Evolutionary conservation across 2,888 invertebrate species (phyloP).

Genomic region (Teinopalpus imperialis): DNA sequence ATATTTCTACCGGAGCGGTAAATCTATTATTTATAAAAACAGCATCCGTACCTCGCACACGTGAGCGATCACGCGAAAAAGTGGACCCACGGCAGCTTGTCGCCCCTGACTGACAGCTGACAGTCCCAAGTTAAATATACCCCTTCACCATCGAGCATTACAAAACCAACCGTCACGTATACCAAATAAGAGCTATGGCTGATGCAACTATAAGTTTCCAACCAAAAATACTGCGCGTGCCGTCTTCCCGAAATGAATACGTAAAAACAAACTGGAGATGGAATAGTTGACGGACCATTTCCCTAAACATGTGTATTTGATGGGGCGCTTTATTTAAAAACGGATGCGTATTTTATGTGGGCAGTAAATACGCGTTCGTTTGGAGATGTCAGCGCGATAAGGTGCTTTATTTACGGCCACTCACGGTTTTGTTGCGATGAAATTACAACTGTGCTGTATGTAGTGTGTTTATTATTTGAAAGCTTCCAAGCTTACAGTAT

Average conservation of each 20-base stretch:
- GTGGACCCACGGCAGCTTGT: conserved; percentile 60
- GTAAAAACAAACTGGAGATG: conserved; percentile 7
- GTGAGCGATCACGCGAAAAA: conserved; percentile 71
- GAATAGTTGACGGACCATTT: conserved; percentile 21
- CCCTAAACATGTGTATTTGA: conserved; percentile 20
- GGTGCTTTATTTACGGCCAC: conserved; percentile 21
- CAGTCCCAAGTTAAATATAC: conserved; percentile 33
- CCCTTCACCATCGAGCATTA: conserved; percentile 9
- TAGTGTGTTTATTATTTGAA: neutral
- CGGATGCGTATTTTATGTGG: conserved; percentile 18
- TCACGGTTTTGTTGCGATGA: conserved; percentile 12
- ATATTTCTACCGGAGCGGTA: conserved; percentile 26
- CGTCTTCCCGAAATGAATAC: conserved; percentile 16
- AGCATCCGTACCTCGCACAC: conserved; percentile 49
- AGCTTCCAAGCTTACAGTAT: too few species aligned
- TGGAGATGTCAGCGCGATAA: conserved; percentile 9
- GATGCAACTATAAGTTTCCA: conserved; percentile 1
- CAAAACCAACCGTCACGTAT: conserved; percentile 28
- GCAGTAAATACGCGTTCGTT: conserved; percentile 19
- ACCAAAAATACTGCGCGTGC: conserved; percentile 14
- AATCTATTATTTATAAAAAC: conserved; percentile 36
- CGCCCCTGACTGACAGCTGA: conserved; percentile 61
- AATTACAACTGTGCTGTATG: conserved; percentile 5
- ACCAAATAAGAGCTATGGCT: conserved; percentile 21
- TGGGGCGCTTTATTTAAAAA: conserved; percentile 19